Percentiles rank a stretch among this genome's conserved stretches.
Conservation (phyloP, 92 coral and sea anemone species). For the Meandrina meandrites region DNA sequence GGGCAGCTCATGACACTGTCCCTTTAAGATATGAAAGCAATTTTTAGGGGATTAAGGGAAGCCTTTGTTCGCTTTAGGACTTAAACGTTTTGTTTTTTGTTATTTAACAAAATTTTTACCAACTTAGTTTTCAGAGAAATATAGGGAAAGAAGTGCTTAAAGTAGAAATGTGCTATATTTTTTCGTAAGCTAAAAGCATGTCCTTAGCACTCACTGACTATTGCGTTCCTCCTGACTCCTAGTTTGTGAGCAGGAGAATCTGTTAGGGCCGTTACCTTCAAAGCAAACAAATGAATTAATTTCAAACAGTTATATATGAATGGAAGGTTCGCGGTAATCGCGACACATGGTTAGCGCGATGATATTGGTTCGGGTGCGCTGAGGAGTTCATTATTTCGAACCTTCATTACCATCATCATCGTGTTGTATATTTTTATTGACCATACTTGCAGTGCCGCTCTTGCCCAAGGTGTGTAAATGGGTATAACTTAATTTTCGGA, state of each 20-base stretch:
- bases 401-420: neutral
- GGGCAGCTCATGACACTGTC: too few species aligned
- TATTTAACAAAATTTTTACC: too few species aligned
- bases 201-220: neutral
- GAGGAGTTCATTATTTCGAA: neutral
- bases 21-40: neutral
- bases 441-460: too few species aligned
- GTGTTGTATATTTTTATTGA: neutral
- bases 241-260: slow-evolving; percentile 9
- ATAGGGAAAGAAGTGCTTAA: too few species aligned
- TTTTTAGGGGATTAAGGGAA: neutral
- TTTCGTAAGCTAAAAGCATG: neutral
- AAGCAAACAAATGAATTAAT: neutral
- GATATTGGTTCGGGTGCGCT: neutral
- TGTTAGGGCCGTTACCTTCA: neutral
- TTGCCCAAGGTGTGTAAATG: too few species aligned
- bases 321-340: neutral
- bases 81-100: too few species aligned
- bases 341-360: neutral
- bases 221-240: slow-evolving; percentile 13
- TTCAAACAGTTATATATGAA: neutral
- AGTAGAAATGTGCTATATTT: too few species aligned
- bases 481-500: too few species aligned
- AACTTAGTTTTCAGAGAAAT: too few species aligned
- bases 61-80: too few species aligned